A percentile compares a stretch with the other conserved stretches of the same genome.
Evolutionary conservation across 2,113 vertebrate species (phyloP).

Genomic region (Cinclus cinclus): DNA sequence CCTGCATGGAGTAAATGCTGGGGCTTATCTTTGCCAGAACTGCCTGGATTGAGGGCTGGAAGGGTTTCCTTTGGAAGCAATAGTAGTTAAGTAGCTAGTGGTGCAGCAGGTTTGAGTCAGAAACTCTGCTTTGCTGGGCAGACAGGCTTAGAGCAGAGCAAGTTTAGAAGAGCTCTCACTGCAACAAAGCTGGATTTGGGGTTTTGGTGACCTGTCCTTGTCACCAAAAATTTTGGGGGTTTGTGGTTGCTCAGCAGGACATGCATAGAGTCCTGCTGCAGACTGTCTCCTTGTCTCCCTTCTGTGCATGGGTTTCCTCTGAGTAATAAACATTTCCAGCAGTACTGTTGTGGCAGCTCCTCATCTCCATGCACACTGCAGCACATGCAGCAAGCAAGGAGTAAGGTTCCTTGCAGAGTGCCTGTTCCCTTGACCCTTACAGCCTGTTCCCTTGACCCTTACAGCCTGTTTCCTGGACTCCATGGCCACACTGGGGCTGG

Average conservation of each 20-base stretch:
- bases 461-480: conserved; percentile 91
- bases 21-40: background rate
- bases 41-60: background rate
- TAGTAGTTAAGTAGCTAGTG: background rate
- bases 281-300: background rate
- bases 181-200: background rate
- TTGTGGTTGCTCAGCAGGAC: background rate
- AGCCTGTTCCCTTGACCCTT: background rate
- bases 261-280: background rate
- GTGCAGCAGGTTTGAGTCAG: background rate
- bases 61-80: background rate
- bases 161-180: background rate
- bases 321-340: background rate
- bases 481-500: conserved; percentile 86
- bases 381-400: rapidly evolving
- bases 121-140: background rate
- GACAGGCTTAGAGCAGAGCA: background rate
- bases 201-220: background rate
- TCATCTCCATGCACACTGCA: rapidly evolving
- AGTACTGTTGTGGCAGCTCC: background rate
- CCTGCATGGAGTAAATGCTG: rapidly evolving
- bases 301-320: background rate
- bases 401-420: background rate
- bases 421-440: conserved; percentile 82
- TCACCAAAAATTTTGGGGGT: background rate